Base-by-base conservation (phyloP, 2,797 vertebrate genomes). In the Muscicapa comitata region DNA sequence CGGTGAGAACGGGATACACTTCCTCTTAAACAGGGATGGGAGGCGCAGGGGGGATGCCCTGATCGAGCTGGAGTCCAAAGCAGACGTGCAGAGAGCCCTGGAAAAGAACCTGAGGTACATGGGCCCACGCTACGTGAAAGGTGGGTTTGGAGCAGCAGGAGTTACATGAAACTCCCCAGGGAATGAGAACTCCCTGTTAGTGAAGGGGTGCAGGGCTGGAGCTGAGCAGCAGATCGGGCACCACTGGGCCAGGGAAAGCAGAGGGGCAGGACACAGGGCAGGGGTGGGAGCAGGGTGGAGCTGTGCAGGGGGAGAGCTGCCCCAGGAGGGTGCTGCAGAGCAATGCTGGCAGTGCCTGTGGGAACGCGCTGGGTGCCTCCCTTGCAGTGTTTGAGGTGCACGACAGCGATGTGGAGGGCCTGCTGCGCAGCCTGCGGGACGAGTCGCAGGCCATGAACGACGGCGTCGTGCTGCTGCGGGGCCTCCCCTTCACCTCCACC, bases 81-180 rank as follows among this genome's bases (percentile, higher is more conserved):
- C 97, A 6, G 99, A 99, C 2, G 97, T 99, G 42, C 92, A 96
- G 78, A 99, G 98, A 88, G 99, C 99, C 48, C 96, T 99, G 96
- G 98, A 99, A 89, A 99, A 98, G 95, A 97, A 99, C 98, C 96
- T 98, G 50, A 98, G 98, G 93, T 99, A 99, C 85, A 98, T 99
- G 81, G 99, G 99, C 7, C 97, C 98, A 1, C 99, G 99, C 50
- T 99, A 99, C 0, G 97, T 99, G 20, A 99, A 99, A 99, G 99
- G 99, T 99, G 91, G 0, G 97, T 94, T 54, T 54, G 58, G 15
- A 71, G 14, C 4, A 2, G 17, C 28, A 3, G 7, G 11, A 19
- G 12, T 20, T 13, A 2, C 1, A 0, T 2, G 17, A 17, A 50
- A 31, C 10, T 62, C 13, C 4, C 0, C 16, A 43, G 42, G 2